phyloP scores from a whole-genome alignment of 2,888 invertebrate species.

The Drosophila neotestacea region DNA sequence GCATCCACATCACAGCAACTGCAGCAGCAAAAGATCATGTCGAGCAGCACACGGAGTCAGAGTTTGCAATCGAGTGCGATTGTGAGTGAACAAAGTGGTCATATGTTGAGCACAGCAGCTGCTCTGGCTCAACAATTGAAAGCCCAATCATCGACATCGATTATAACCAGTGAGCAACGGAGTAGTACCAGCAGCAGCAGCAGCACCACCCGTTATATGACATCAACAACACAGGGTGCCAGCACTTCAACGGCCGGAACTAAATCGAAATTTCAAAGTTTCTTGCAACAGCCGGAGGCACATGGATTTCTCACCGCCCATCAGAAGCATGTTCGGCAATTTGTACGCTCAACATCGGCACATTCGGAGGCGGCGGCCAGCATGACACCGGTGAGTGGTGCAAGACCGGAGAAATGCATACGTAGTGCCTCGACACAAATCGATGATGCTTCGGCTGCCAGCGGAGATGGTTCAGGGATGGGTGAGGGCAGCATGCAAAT shows the following conservation, averaged over 20 bases:
- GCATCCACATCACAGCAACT: constrained; percentile 24
- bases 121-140: constrained; percentile 86
- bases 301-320: constrained; percentile 84
- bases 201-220: constrained; percentile 72
- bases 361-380: constrained; percentile 83
- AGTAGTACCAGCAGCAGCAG: constrained; percentile 58
- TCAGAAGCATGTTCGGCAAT: constrained; percentile 85
- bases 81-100: constrained; percentile 72
- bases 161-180: constrained; percentile 82
- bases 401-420: constrained; percentile 83
- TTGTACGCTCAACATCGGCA: constrained; percentile 85
- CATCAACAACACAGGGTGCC: constrained; percentile 16
- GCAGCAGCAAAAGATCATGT: constrained; percentile 76
- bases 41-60: constrained; percentile 82
- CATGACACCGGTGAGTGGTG: constrained; percentile 58
- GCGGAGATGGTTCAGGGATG: constrained; percentile 42
- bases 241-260: not conserved
- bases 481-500: constrained; percentile 54
- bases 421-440: constrained; percentile 85
- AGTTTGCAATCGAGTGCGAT: constrained; percentile 82
- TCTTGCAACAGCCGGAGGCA: constrained; percentile 84
- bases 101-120: constrained; percentile 54
- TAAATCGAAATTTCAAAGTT: constrained; percentile 85
- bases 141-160: constrained; percentile 84
- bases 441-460: constrained; percentile 75